Base-by-base conservation (phyloP, 2,888 invertebrate genomes). In the Diaphora mendica region DNA sequence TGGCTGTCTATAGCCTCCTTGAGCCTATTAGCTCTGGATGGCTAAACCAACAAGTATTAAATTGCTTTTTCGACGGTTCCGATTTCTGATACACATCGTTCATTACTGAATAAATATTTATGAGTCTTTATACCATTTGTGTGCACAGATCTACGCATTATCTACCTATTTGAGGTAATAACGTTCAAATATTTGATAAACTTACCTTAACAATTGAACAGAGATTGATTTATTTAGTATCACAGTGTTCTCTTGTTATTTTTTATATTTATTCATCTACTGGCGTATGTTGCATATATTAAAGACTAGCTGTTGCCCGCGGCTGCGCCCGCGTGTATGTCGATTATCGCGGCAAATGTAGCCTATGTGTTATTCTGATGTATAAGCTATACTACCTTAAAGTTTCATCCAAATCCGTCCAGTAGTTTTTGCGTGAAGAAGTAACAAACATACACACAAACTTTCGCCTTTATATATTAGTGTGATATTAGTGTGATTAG, bases 21-120 rank as follows among this genome's bases (percentile, higher is more conserved):
- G 72, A 82, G 64, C 74, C 70, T 79, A 75, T 80, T 70, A 80
- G 8, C 67, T 65, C 68, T 55, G 26, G 70, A 73, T 68, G 72
- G 69, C 42, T 77, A 69, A 77, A 77, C 71, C 77, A 82, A 79
- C 79, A 79, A 74, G 78, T 68, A 76, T 71, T 65, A 81, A 79
- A 84, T 82, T 79, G 70, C 70, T 82, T 82, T 80, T 84, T 75
- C 70, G 67, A 71, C 74, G 69, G 68, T 73, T 67, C 35, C 68
- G 71, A 68, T 75, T 74, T 69, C 44, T 68, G 71, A 68, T 75
- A 74, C 69, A 75, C 75, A 66, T 79, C 62, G 64, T 84, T 77
- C 78, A 78, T 64, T 64, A 64, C 48, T 69, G 55, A 76, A 42
- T 74, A 76, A 82, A 84, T 77, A 77, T 78, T 81, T 64, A 77